A percentile compares a stretch with the other conserved stretches of the same genome.
phyloP scores from a whole-genome alignment of 2,113 vertebrate species.

The Cochlearius cochlearius region DNA sequence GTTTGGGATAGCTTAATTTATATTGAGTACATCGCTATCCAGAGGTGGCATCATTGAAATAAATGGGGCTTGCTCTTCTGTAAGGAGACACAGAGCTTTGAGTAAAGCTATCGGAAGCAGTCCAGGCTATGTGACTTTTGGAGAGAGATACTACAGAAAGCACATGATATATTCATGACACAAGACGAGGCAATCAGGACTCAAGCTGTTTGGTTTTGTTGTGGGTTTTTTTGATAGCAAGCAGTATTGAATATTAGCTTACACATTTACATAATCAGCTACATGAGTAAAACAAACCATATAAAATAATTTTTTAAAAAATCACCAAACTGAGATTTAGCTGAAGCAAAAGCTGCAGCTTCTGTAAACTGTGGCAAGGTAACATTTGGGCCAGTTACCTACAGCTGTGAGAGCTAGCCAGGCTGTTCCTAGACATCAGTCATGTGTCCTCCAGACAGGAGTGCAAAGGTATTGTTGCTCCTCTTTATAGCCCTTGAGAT shows the following conservation, averaged over 20 bases:
- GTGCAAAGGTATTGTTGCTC: neutral
- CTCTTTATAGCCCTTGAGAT: neutral
- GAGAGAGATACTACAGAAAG: neutral
- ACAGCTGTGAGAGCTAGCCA: neutral
- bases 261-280: neutral
- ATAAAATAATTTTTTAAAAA: neutral
- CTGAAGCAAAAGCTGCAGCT: neutral
- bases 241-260: neutral
- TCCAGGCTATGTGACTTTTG: neutral
- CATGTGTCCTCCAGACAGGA: neutral
- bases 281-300: neutral
- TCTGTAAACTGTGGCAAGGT: neutral
- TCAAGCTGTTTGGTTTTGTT: neutral
- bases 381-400: neutral
- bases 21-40: neutral
- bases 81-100: neutral
- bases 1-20: slow-evolving; percentile 5
- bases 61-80: neutral
- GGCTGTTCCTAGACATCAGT: neutral
- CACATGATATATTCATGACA: neutral
- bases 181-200: neutral
- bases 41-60: neutral
- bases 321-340: neutral
- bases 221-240: neutral
- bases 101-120: neutral